Evolutionary conservation across 2,888 invertebrate species (phyloP), one percentile per base, ranked within the genome.

Genomic region (Euclidia mi): DNA sequence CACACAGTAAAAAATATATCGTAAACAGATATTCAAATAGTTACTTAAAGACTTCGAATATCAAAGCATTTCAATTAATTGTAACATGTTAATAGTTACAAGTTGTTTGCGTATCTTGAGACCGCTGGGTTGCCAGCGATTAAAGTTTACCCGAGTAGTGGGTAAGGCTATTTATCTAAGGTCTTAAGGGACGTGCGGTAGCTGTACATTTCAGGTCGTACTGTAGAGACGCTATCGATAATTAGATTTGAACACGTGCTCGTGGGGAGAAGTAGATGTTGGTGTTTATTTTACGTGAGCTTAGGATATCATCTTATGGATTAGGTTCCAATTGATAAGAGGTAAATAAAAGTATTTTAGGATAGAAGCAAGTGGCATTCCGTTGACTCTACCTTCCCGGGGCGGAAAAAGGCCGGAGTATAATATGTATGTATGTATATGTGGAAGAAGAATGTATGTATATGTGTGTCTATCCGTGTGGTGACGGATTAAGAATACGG

Each of bases 1-100:
- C n/a, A n/a, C n/a, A n/a, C n/a, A n/a, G n/a, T n/a, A n/a, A n/a
- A n/a, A n/a, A n/a, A n/a, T n/a, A n/a, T n/a, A n/a, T n/a, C n/a
- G n/a, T n/a, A n/a, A n/a, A 25, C 7, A 25, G 20, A 25, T 3
- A 4, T 25, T 25, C 20, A 25, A 7, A 25, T 6, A 7, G 6
- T 6, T 25, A 25, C 7, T 25, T 6, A 6, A 6, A 25, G 7
- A 7, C 6, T 25, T 25, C 20, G 6, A 25, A n/a, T 7, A 42
- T 50, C 35, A 34, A 42, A 28, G 18, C 28, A 10, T 20, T 46
- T 47, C 41, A 51, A 45, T 58, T 49, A 53, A 48, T 37, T 37
- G 44, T 43, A 40, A 11, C 20, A 42, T 49, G 40, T 49, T 52
- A 71, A 66, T 61, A 6, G 20, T 25, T 25, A 25, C 7, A 25